Base-by-base conservation (phyloP, 2,113 vertebrate species). In the Halcyon malimbica region DNA sequence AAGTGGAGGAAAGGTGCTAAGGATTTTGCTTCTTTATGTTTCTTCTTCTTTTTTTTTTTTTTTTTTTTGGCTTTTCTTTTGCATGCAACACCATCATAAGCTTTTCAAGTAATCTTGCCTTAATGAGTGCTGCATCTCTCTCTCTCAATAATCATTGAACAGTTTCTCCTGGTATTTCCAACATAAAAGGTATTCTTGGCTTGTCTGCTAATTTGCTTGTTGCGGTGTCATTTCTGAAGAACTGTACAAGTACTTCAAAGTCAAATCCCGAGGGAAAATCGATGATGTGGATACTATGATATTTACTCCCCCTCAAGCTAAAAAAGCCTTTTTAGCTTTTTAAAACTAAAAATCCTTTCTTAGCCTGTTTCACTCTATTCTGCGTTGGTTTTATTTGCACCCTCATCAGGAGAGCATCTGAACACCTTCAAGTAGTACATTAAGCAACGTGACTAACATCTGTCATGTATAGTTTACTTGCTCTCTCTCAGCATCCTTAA, bases 391-490 rank as follows among this genome's bases (percentile, higher is more conserved):
- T 95, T 93, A 89, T 92, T 71, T 93, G 80, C 86, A 92, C 41
- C 77, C 69, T 91, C 69, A 84, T 82, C 88, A 93, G 25, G 16
- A 73, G 62, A 93, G 65, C 90, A 95, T 92, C 94, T 95, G 92
- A 96, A 92, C 86, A 90, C 95, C 88, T 97, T 62, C 44, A 5
- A 94, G 90, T 87, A 79, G 83, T 89, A 46, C 95, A 76, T 96
- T 94, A 95, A 94, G 50, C 65, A 71, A 89, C 0, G 20, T 96
- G 94, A 92, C 65, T 95, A 96, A 96, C 95, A 96, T 94, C 95
- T 96, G 95, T 89, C 96, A 89, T 1, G 0, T 87, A 48, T 0
- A n/a, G 89, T 89, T 96, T 87, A 23, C 82, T 94, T 1, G 1
- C 57, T 82, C 48, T 28, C 70, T 89, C 76, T 94, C 56, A 89